Percentiles rank a stretch among this genome's conserved stretches.
These are phyloP conservation scores for Caenorhabditis doughertyi DNA, from an alignment of 2,888 invertebrate genomes.

Conservation along the genomic window DNA sequence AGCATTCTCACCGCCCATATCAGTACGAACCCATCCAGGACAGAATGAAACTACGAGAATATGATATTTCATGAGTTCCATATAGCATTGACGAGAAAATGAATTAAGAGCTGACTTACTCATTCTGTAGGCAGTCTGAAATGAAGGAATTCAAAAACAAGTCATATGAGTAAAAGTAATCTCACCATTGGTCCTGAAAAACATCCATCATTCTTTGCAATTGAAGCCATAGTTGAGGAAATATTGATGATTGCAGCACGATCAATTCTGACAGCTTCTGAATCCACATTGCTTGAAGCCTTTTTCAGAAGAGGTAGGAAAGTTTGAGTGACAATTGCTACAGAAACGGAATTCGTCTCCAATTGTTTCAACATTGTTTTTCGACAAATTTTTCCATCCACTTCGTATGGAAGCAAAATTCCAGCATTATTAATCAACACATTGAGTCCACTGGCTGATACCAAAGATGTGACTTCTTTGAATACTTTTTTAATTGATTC, in stretches of 20 bases:
- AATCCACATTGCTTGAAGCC: constrained; percentile 17
- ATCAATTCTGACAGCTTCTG: constrained; percentile 52
- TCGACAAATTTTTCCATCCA: constrained; percentile 45
- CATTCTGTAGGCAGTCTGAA: constrained; percentile 61
- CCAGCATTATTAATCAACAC: constrained; percentile 65
- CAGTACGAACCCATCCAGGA: constrained; percentile 76
- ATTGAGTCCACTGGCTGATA: constrained; percentile 50
- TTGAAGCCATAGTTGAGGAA: constrained; percentile 69
- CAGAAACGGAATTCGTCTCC: constrained; percentile 48
- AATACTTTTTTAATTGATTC: constrained; percentile 51
- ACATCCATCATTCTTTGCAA: constrained; percentile 63
- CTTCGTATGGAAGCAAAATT: constrained; percentile 52
- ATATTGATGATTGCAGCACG: constrained; percentile 72
- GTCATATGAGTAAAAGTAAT: not conserved
- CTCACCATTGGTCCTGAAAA: constrained; percentile 62
- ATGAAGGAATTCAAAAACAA: not conserved
- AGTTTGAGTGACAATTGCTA: constrained; percentile 51
- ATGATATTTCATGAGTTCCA: constrained; percentile 61
- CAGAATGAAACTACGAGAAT: constrained; percentile 66
- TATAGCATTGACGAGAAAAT: constrained; percentile 66
- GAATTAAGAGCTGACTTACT: constrained; percentile 73
- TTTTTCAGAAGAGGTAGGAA: constrained; percentile 65
- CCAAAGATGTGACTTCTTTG: constrained; percentile 33
- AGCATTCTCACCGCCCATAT: constrained; percentile 75
- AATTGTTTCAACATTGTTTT: constrained; percentile 53